phyloP scores from a whole-genome alignment of 2,113 vertebrate genomes.

The Hydrolagus affinis region DNA sequence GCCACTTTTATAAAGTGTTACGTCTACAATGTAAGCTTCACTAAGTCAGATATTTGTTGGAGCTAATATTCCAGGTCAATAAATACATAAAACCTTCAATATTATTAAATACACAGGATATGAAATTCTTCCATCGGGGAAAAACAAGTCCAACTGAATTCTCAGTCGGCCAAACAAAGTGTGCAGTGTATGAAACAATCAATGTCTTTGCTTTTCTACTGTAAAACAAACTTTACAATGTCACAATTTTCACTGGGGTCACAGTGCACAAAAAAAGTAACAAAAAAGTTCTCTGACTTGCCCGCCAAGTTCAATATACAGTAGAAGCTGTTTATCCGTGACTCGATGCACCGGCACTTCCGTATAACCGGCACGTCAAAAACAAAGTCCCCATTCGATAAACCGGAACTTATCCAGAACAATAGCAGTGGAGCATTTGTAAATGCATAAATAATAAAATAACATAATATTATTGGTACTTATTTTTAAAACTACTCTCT shows the following conservation, averaged over 20 bases:
- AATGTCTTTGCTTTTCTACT: not conserved
- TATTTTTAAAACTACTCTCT: no score
- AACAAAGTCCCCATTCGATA: no score
- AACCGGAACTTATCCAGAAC: no score
- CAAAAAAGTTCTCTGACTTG: not conserved
- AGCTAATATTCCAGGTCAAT: conserved; percentile 18
- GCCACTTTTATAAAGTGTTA: not conserved
- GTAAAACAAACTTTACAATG: conserved; percentile 18
- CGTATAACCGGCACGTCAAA: no score
- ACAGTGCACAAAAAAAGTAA: not conserved
- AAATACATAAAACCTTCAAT: conserved; percentile 25
- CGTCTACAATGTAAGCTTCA: not conserved
- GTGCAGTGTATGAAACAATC: not conserved
- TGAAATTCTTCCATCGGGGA: not conserved
- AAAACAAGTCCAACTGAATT: not conserved
- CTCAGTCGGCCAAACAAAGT: not conserved
- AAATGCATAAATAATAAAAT: no score
- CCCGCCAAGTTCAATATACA: no score
- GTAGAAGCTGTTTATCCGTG: no score
- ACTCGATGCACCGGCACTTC: no score
- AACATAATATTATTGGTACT: no score
- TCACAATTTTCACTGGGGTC: not conserved
- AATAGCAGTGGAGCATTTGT: no score
- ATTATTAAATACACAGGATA: no score
- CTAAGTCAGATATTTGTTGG: not conserved